Evolutionary conservation across 1,140 invertebrate species (phyloP).

Genomic region (Gryllus bimaculatus): DNA sequence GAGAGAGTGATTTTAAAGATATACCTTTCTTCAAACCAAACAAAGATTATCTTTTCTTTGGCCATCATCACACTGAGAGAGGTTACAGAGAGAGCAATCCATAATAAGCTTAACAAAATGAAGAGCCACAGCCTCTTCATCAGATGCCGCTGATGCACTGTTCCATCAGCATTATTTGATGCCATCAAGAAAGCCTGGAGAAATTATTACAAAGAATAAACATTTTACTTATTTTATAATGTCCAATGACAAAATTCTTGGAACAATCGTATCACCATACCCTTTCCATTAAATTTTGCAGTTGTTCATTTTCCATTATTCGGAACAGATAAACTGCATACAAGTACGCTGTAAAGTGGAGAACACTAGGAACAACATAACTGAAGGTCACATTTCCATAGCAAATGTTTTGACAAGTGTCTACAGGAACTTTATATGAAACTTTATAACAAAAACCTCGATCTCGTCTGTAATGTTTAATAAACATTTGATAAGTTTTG

Average conservation of each 20-base stretch:
- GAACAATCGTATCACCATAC: slow-evolving; percentile 35
- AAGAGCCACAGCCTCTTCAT: slow-evolving; percentile 61
- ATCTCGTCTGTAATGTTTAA: slow-evolving; percentile 49
- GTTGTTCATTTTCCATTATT: slow-evolving; percentile 73
- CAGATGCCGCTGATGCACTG: slow-evolving; percentile 31
- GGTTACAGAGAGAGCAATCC: slow-evolving; percentile 54
- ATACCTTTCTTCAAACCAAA: slow-evolving; percentile 47
- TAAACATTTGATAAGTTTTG: not conserved
- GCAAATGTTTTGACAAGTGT: slow-evolving; percentile 47
- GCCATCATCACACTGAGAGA: slow-evolving; percentile 56
- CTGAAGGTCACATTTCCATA: slow-evolving; percentile 60
- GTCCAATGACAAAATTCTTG: not conserved
- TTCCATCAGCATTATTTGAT: not conserved
- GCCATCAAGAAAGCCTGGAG: not conserved
- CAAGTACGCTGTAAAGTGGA: slow-evolving; percentile 67
- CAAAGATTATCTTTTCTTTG: slow-evolving; percentile 49
- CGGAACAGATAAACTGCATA: slow-evolving; percentile 70
- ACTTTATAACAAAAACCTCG: slow-evolving; percentile 58
- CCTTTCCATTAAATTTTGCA: slow-evolving; percentile 83
- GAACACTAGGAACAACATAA: slow-evolving; percentile 64
- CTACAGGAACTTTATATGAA: slow-evolving; percentile 32
- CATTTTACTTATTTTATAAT: not conserved
- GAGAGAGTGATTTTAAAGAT: not conserved
- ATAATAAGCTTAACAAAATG: slow-evolving; percentile 51
- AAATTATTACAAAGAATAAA: not conserved